Base-by-base conservation (phyloP, 2,888 invertebrate species). In the Megalurothrips usitatus region DNA sequence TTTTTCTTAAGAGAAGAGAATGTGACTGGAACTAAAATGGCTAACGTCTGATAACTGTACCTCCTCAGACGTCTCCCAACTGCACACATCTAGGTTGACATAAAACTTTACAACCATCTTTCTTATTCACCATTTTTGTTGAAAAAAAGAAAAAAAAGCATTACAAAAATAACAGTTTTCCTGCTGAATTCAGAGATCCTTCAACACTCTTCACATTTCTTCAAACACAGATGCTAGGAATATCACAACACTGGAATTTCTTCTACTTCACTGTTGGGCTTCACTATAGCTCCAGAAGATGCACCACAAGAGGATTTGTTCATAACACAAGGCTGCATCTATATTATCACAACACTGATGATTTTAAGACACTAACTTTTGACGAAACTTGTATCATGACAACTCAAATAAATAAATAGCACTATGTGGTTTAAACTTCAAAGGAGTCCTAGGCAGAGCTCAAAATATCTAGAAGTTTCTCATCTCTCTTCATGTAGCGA, bases 241-340 rank as follows among this genome's bases (percentile, higher is more conserved):
- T 75, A 75, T 75, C 68, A 75, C 68, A 75, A 75, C 68, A 75
- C 68, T 75, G 68, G 68, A 75, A 75, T 75, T 75, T 75, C 68
- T 75, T 75, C 68, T 12, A 10, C 68, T 75, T 26, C 68, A 58
- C 58, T 58, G 17, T 58, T 6, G 6, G 58, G 58, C 58, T 19
- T 19, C 58, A 19, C 19, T 14, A 19, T 19, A 58, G 58, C 34
- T 43, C 34, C 58, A 58, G 58, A 75, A 75, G 68, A 75, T 26
- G 68, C 26, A 75, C 68, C 68, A 75, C n/a, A 26, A 58, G 19
- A 26, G 23, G 68, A 23, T 75, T 75, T 75, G 23, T 26, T 75
- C 12, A 75, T 10, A 14, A 58, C 58, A 58, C 58, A 19, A 75
- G 3, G 34, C 23, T 75, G 26, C 68, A 75, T 26, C 68, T 26